phyloP scores from a whole-genome alignment of 2,888 invertebrate species.

The Chymomyza fuscimana region DNA sequence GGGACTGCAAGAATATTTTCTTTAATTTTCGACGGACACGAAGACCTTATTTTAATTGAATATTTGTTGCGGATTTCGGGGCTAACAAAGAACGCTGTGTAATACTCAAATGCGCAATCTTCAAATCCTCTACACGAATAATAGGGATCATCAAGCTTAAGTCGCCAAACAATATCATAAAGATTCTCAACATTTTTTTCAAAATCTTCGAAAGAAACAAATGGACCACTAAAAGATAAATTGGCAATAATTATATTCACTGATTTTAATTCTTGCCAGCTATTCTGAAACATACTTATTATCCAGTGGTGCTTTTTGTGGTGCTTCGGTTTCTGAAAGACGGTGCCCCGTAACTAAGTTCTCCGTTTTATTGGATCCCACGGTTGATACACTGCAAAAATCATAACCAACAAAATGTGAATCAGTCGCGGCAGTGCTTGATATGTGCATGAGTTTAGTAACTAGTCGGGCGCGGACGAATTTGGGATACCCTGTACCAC shows the following conservation, averaged over 20 bases:
- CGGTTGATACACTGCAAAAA: background rate
- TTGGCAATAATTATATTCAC: background rate
- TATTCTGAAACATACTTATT: background rate
- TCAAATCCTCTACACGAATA: slow-evolving; percentile 38
- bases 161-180: slow-evolving; percentile 32
- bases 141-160: slow-evolving; percentile 29
- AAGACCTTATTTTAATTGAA: background rate
- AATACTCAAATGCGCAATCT: slow-evolving; percentile 33
- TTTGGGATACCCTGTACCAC: too few relatives aligned
- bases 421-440: too few relatives aligned
- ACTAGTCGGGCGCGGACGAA: too few relatives aligned
- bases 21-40: background rate
- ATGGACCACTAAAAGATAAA: background rate
- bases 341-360: background rate
- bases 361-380: background rate
- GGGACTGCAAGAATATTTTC: background rate
- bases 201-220: slow-evolving; percentile 22
- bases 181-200: slow-evolving; percentile 38
- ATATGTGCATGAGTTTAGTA: too few relatives aligned
- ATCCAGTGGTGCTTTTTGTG: background rate
- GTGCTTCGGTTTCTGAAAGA: background rate
- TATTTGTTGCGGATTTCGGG: background rate
- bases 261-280: background rate
- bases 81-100: background rate
- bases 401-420: background rate